Conservation (phyloP, 1,140 invertebrate genomes). For the Coenobita brevimanus region DNA sequence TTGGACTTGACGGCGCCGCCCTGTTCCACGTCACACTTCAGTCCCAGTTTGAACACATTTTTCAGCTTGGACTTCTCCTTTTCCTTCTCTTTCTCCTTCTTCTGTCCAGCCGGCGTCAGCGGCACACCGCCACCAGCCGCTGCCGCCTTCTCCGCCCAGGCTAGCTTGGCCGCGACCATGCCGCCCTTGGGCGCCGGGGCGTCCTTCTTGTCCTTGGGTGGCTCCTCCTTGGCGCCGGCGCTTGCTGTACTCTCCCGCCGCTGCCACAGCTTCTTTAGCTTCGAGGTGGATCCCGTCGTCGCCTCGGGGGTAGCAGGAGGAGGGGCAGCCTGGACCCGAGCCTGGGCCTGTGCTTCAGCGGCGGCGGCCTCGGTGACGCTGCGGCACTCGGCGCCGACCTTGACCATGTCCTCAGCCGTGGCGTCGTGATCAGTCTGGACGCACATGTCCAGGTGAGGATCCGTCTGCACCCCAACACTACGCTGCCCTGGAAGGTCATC, state of each 20-base stretch:
- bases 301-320: background rate
- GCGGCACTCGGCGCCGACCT: slow-evolving; percentile 65
- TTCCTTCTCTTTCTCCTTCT: slow-evolving; percentile 38
- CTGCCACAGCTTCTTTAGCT: slow-evolving; percentile 67
- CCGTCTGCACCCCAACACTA: slow-evolving; percentile 66
- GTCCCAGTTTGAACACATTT: slow-evolving; percentile 67
- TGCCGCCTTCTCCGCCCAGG: slow-evolving; percentile 50
- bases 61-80: slow-evolving; percentile 64
- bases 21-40: slow-evolving; percentile 65
- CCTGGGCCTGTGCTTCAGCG: slow-evolving; percentile 38
- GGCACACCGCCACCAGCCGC: background rate
- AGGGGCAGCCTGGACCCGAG: background rate
- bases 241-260: slow-evolving; percentile 63
- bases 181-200: slow-evolving; percentile 50
- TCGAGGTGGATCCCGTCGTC: slow-evolving; percentile 30
- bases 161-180: slow-evolving; percentile 59
- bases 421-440: slow-evolving; percentile 68
- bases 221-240: slow-evolving; percentile 42
- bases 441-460: slow-evolving; percentile 68
- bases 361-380: slow-evolving; percentile 62
- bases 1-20: slow-evolving; percentile 59
- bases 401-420: slow-evolving; percentile 67
- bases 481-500: slow-evolving; percentile 28
- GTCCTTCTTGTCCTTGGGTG: slow-evolving; percentile 1
- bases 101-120: slow-evolving; percentile 11